These are phyloP conservation scores for Atherix ibis DNA, from an alignment of 2,888 invertebrate species.

Conservation along the genomic window DNA sequence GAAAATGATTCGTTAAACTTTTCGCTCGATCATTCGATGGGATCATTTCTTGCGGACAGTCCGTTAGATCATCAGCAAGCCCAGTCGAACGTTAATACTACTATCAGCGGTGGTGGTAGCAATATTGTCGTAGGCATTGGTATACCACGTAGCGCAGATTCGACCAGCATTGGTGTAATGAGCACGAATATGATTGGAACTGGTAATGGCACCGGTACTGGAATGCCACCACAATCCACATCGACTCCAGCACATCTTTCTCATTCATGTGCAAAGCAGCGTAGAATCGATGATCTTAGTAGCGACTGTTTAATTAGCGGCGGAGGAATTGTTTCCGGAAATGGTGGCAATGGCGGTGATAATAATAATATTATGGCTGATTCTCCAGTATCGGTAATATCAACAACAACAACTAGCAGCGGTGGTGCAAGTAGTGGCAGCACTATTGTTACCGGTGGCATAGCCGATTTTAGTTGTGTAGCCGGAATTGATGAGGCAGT, in stretches of 20 bases:
- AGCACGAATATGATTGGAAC: too few relatives aligned
- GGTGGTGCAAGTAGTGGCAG: conserved; percentile 8
- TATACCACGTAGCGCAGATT: too few relatives aligned
- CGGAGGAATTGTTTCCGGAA: conserved; percentile 3
- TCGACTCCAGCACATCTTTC: conserved; percentile 12
- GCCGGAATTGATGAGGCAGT: conserved; percentile 36
- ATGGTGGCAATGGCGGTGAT: conserved; percentile 16
- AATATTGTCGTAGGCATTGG: conserved; percentile 1
- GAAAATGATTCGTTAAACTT: conserved; percentile 33
- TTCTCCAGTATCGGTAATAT: conserved; percentile 12
- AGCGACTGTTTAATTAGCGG: conserved; percentile 28
- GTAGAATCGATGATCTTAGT: conserved; percentile 23
- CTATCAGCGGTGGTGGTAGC: conserved; percentile 5
- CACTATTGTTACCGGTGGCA: conserved; percentile 5
- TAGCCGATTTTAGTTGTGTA: conserved; percentile 29
- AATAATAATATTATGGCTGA: conserved; percentile 16
- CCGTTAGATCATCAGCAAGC: conserved; percentile 19
- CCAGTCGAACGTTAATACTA: conserved; percentile 6
- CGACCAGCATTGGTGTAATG: too few relatives aligned
- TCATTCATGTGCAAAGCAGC: conserved; percentile 2
- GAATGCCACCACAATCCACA: background rate
- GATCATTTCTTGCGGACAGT: conserved; percentile 29
- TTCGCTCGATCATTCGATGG: conserved; percentile 26
- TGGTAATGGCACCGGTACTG: background rate
- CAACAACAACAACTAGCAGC: conserved; percentile 13